Evolutionary conservation across 2,113 vertebrate species (phyloP), one percentile per base, ranked within the genome.

Genomic region (Rattus norvegicus): DNA sequence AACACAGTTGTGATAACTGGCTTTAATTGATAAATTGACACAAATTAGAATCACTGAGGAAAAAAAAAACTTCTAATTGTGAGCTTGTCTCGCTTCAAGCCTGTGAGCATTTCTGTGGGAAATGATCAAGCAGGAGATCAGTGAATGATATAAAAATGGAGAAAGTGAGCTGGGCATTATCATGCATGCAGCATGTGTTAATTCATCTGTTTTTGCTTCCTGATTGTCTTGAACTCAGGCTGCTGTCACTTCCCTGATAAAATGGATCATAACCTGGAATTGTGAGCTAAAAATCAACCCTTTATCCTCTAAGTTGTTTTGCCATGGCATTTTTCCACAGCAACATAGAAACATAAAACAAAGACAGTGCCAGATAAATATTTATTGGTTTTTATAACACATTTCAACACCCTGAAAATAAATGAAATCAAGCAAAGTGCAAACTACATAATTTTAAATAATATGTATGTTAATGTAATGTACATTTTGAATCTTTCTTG

Each of bases 381-480:
- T 49, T 91, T 84, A 36, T 80, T 81, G 22, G 12, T 81, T 13
- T 24, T 89, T 56, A 89, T 81, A 75, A 59, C 30, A 85, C 80
- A 89, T 17, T 30, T 81, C 10, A 73, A 83, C 2, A 77, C 16
- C 92, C 81, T 67, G 54, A 76, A 96, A 83, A 63, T 67, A 56
- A 69, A 20, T 72, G 1, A 93, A 91, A 94, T 95, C 22, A 94
- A 49, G 70, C 7, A 93, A 94, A 73, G 7, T 49, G 43, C 39
- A 19, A 84, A 95, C 75, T 16, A 47, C 17, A 70, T 69, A 56
- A 94, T 63, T 87, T 81, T 84, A 77, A 94, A 33, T 69, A 75
- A 39, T 10, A 72, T 5, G 65, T 8, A 75, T 95, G 59, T 9
- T 63, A 72, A 94, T 85, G 63, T 49, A 26, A 47, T 63, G 20